Evolutionary conservation across 2,797 vertebrate species (phyloP).

Genomic region (Anguilla marmorata): DNA sequence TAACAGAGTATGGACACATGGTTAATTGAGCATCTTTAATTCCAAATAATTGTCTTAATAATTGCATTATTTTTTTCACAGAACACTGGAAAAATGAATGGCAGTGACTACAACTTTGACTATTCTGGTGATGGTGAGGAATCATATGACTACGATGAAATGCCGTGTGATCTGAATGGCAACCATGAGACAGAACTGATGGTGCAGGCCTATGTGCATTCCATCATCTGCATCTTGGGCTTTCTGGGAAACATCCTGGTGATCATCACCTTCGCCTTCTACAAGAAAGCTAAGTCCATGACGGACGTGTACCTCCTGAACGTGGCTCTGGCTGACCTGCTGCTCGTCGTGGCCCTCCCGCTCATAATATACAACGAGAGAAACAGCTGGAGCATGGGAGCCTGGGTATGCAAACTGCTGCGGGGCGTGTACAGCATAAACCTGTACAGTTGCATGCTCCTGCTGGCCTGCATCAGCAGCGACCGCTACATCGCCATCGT

Average conservation of each 20-base stretch:
- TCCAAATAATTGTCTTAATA: not conserved
- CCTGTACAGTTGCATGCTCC: conserved; percentile 87
- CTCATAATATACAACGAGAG: conserved; percentile 81
- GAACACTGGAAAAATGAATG: conserved; percentile 18
- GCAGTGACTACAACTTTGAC: not conserved
- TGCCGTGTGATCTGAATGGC: conserved; percentile 42
- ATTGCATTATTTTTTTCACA: not conserved
- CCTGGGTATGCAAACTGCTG: conserved; percentile 74
- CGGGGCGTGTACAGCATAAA: conserved; percentile 83
- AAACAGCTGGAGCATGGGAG: conserved; percentile 75
- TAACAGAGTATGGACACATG: not conserved
- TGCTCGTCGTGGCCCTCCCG: conserved; percentile 84
- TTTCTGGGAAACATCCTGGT: conserved; percentile 86
- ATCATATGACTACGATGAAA: not conserved
- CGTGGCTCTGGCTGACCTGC: conserved; percentile 83
- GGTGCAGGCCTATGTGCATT: conserved; percentile 66
- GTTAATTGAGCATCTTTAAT: not conserved
- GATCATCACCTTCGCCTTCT: conserved; percentile 81
- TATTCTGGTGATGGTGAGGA: not conserved
- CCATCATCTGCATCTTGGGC: conserved; percentile 77
- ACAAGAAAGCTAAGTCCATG: conserved; percentile 86
- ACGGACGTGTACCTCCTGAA: conserved; percentile 89
- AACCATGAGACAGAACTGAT: conserved; percentile 34
- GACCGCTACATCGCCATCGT: conserved; percentile 91
- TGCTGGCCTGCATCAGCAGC: conserved; percentile 84